Conservation (phyloP, 2,113 vertebrate species). For the Aviceda subcristata region DNA sequence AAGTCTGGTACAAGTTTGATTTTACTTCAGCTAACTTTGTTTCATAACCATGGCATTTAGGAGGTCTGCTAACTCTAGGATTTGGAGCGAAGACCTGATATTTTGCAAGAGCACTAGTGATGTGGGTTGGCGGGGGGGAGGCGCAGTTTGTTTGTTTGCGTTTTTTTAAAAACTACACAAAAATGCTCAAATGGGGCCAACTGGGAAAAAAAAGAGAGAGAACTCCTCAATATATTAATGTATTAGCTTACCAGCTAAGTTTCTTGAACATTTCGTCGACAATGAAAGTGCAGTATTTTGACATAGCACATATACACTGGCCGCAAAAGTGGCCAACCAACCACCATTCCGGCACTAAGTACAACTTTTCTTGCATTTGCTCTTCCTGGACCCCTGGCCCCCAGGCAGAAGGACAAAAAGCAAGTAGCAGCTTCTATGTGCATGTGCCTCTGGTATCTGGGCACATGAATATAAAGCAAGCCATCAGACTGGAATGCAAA, state of each 20-base stretch:
- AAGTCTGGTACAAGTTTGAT: not conserved
- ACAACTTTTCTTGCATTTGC: not conserved
- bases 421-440: not conserved
- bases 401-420: not conserved
- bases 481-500: not conserved
- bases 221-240: not conserved
- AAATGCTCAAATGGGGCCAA: not conserved
- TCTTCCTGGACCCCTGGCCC: not conserved
- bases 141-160: too few relatives aligned
- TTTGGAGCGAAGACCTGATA: not conserved
- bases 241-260: not conserved
- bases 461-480: constrained; percentile 10
- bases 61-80: not conserved
- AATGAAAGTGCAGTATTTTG: not conserved
- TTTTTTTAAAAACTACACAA: not conserved
- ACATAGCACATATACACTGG: not conserved
- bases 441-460: not conserved
- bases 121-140: not conserved
- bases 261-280: not conserved
- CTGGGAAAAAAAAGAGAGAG: not conserved
- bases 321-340: not conserved
- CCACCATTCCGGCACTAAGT: not conserved
- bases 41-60: not conserved
- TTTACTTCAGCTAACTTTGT: not conserved
- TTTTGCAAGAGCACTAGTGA: not conserved